A percentile compares a stretch with the other conserved stretches of the same genome.
Evolutionary conservation across 2,888 invertebrate species (phyloP).

Genomic region (Euphydryas editha): DNA sequence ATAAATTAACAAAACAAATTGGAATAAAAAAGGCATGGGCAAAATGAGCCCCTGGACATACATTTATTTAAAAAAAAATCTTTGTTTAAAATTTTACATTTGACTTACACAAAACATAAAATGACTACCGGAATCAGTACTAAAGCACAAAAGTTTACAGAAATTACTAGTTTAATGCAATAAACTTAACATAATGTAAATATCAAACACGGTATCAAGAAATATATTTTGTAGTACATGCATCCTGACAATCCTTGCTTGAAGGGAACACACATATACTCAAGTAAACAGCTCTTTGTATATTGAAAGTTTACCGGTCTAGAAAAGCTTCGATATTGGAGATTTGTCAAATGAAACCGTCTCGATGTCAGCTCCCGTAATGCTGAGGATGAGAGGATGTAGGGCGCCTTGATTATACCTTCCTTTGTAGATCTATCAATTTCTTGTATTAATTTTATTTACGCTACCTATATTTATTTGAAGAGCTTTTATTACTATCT

Average conservation of each 20-base stretch:
- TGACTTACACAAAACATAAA: no score
- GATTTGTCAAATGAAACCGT: slow-evolving; percentile 34
- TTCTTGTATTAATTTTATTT: neutral
- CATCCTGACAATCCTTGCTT: neutral
- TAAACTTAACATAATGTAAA: no score
- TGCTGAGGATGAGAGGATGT: slow-evolving; percentile 17
- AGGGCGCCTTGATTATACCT: slow-evolving; percentile 3
- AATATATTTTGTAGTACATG: neutral
- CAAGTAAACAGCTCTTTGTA: neutral
- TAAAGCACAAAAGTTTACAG: no score
- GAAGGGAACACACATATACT: neutral
- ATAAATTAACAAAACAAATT: no score
- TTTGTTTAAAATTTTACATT: no score
- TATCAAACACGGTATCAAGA: neutral
- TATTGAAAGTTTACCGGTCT: slow-evolving; percentile 13
- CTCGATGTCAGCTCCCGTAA: slow-evolving; percentile 22
- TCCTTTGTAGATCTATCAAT: slow-evolving; percentile 5
- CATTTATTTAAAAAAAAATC: no score
- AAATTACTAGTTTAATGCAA: no score
- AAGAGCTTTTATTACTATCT: neutral
- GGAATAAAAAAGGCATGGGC: no score
- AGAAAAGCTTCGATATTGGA: slow-evolving; percentile 32
- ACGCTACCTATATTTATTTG: neutral
- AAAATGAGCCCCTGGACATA: no score
- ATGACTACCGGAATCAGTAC: no score